Evolutionary conservation across 1,140 invertebrate species (phyloP).

Genomic region (Sitobion miscanthi): DNA sequence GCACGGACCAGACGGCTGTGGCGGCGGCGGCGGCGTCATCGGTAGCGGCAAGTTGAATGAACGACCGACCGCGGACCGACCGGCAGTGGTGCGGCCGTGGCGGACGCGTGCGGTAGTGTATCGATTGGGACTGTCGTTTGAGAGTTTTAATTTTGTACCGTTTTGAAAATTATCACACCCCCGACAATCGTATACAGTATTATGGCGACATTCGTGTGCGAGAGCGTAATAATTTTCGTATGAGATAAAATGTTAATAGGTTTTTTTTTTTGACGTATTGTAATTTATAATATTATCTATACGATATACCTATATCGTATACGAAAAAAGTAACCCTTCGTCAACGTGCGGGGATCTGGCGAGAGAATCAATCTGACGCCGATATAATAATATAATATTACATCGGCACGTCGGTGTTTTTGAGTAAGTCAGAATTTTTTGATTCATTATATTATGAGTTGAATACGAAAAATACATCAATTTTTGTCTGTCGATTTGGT

Average conservation of each 20-base stretch:
- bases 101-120: slow-evolving; percentile 39
- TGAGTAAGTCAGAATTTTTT: background rate
- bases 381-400: background rate
- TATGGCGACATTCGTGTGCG: no score
- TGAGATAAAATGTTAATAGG: background rate
- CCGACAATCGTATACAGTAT: background rate
- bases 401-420: background rate
- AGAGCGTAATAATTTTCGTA: background rate
- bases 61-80: slow-evolving; percentile 8
- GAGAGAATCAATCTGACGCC: background rate
- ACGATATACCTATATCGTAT: background rate
- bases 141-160: background rate
- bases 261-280: background rate
- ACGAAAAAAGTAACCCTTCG: background rate
- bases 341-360: background rate
- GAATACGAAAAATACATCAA: background rate
- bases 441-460: background rate
- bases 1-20: slow-evolving; percentile 2
- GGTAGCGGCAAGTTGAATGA: slow-evolving; percentile 37
- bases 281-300: background rate
- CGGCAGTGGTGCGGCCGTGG: slow-evolving; percentile 47
- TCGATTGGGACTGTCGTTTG: background rate
- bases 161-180: background rate
- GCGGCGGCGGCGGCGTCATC: background rate
- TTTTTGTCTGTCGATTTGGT: background rate